These are phyloP conservation scores for Anomalospiza imberbis DNA, from an alignment of 2,797 vertebrate species.

Conservation along the genomic window DNA sequence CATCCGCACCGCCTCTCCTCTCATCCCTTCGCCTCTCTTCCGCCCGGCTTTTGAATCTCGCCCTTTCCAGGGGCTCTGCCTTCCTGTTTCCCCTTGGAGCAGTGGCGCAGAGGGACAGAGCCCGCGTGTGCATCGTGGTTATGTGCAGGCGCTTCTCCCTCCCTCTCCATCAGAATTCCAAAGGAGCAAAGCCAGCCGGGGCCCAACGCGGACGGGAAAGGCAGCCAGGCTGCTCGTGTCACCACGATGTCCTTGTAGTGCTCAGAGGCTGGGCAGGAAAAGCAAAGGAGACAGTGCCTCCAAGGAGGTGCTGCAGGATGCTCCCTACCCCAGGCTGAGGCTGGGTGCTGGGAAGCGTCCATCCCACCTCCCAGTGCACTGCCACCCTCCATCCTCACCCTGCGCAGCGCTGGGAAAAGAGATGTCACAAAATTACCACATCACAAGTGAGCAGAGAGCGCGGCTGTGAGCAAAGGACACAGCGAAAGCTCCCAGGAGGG, in stretches of 20 bases:
- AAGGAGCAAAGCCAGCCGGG: neutral
- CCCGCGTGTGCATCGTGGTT: fast-evolving
- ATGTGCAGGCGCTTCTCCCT: neutral
- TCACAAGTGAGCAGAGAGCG: neutral
- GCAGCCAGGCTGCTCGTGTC: neutral
- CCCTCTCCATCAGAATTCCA: neutral
- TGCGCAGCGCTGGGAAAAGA: neutral
- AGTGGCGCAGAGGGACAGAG: neutral
- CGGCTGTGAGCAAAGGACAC: fast-evolving
- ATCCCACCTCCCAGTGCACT: fast-evolving
- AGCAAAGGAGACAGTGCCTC: neutral
- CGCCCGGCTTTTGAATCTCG: neutral
- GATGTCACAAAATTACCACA: neutral
- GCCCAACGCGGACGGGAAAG: neutral
- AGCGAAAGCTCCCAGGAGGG: neutral
- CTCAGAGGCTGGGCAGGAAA: neutral
- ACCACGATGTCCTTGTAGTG: neutral
- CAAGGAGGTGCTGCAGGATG: neutral
- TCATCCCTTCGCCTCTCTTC: neutral
- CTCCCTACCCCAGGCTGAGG: neutral
- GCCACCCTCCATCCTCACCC: neutral
- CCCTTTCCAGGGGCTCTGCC: neutral
- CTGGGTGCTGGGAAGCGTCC: neutral
- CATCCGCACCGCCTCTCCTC: neutral
- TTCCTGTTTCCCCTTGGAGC: neutral